These are phyloP conservation scores for Eudemis profundana DNA, from an alignment of 2,888 invertebrate species.

Conservation along the genomic window DNA sequence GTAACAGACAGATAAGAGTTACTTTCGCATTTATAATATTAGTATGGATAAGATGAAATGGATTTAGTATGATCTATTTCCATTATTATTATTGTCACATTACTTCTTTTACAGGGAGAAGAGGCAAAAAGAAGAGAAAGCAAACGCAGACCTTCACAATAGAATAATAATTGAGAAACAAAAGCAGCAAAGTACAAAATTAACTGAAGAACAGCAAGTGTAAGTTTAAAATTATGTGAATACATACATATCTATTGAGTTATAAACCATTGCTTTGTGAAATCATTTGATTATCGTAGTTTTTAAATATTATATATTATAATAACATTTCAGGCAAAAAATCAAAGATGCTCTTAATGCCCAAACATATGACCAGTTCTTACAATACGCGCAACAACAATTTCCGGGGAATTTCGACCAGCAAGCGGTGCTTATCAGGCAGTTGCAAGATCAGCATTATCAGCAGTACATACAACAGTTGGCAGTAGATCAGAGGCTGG, in stretches of 20 bases:
- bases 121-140: slow-evolving; percentile 84
- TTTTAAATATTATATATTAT: no score
- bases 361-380: slow-evolving; percentile 94
- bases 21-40: no score
- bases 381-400: slow-evolving; percentile 97
- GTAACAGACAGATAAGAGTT: no score
- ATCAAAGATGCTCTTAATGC: slow-evolving; percentile 98
- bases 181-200: slow-evolving; percentile 86
- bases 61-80: no score
- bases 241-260: neutral
- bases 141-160: slow-evolving; percentile 85
- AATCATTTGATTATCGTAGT: no score
- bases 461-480: slow-evolving; percentile 99
- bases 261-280: neutral
- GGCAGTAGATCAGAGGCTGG: slow-evolving; percentile 80
- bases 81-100: no score
- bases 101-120: slow-evolving; percentile 65
- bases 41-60: no score
- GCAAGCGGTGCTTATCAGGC: slow-evolving; percentile 96
- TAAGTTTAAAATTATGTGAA: slow-evolving; percentile 58
- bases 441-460: slow-evolving; percentile 99
- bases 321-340: slow-evolving; percentile 86
- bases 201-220: slow-evolving; percentile 87
- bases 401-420: slow-evolving; percentile 93
- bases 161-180: slow-evolving; percentile 87